Evolutionary conservation across 2,113 vertebrate genomes (phyloP).

Genomic region (Potamarius usumacintae): DNA sequence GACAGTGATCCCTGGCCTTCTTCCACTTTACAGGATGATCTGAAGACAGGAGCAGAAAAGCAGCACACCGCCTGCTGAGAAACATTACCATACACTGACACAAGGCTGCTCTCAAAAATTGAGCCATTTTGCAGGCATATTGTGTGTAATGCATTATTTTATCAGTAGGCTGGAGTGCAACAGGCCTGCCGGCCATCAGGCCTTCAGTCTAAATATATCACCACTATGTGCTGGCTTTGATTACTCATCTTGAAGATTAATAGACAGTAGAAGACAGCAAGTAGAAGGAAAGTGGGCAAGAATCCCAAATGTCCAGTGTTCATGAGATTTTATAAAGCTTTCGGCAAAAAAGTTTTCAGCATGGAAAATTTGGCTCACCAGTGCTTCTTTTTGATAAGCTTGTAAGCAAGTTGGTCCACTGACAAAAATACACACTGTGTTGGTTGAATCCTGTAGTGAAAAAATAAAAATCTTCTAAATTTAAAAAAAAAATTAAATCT

Average conservation of each 20-base stretch:
- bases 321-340: neutral
- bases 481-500: neutral
- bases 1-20: constrained; percentile 18
- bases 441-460: neutral
- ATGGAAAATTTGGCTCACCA: neutral
- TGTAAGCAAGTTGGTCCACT: neutral
- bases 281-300: neutral
- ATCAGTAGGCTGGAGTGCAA: constrained; percentile 37
- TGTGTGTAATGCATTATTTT: constrained; percentile 36
- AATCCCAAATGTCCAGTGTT: neutral
- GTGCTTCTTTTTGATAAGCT: neutral
- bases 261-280: neutral
- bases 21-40: constrained; percentile 24
- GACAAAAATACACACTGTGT: neutral
- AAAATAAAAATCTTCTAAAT: neutral
- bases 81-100: constrained; percentile 45
- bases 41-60: constrained; percentile 20
- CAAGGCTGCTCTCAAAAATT: constrained; percentile 43
- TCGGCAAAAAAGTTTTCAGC: neutral
- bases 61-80: constrained; percentile 26
- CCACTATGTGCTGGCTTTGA: constrained; percentile 23
- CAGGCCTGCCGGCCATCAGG: neutral
- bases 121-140: constrained; percentile 41
- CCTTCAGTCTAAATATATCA: constrained; percentile 15
- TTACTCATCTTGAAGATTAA: constrained; percentile 13